phyloP scores from a whole-genome alignment of 2,888 invertebrate species.

The Lycocerus yunnanus region DNA sequence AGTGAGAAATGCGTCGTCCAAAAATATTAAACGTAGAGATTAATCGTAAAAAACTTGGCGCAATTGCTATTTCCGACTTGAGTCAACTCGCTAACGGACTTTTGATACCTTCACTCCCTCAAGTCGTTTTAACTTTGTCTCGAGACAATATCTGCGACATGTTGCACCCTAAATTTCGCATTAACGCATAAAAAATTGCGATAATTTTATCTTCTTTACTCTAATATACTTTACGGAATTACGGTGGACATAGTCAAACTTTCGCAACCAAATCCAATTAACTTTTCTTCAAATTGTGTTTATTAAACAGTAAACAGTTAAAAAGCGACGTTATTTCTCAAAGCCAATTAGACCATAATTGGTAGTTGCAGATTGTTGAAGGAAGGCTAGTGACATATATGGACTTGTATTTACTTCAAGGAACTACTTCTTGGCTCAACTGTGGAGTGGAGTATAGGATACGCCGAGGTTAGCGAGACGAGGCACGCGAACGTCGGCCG shows the following conservation, averaged over 20 bases:
- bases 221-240: not conserved
- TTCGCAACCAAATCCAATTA: slow-evolving; percentile 20
- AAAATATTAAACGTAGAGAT: slow-evolving; percentile 41
- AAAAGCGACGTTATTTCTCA: slow-evolving; percentile 57
- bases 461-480: slow-evolving; percentile 36
- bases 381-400: slow-evolving; percentile 56
- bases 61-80: slow-evolving; percentile 32
- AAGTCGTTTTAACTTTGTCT: slow-evolving; percentile 30
- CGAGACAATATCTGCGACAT: slow-evolving; percentile 27
- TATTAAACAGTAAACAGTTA: slow-evolving; percentile 52
- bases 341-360: slow-evolving; percentile 59
- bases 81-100: slow-evolving; percentile 32
- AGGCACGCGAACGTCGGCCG: slow-evolving; percentile 32
- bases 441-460: slow-evolving; percentile 52
- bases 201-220: not conserved
- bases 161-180: slow-evolving; percentile 21
- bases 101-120: slow-evolving; percentile 36
- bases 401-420: slow-evolving; percentile 57
- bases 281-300: slow-evolving; percentile 46
- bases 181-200: slow-evolving; percentile 22
- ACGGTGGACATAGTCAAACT: not conserved
- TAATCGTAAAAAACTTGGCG: slow-evolving; percentile 37
- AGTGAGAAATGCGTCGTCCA: slow-evolving; percentile 27
- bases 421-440: slow-evolving; percentile 49
- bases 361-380: slow-evolving; percentile 56